Base-by-base conservation (phyloP, 2,797 vertebrate genomes). In the Onychomys arenicola region DNA sequence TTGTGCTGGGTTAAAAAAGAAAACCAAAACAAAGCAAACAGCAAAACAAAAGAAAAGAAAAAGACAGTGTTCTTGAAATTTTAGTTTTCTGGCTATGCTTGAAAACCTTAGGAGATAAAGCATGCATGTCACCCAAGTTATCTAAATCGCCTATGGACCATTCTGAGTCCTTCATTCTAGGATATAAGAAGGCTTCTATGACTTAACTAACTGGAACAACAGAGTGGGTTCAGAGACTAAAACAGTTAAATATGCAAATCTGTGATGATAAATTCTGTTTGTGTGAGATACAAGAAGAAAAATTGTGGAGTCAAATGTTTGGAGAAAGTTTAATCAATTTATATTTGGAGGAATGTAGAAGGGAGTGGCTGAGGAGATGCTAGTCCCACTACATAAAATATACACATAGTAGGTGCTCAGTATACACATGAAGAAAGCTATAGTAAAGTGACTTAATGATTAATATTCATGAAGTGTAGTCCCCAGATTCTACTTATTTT, bases 81-180 rank as follows among this genome's bases (percentile, higher is more conserved):
- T 96, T 91, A 76, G 81, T 93, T 67, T 37, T 27, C 59, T 93
- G 34, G 16, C 52, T 87, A 57, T 83, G 55, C 40, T 78, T 87
- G 37, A 88, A 46, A 43, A 43, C 73, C 63, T 84, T n/a, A 49
- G 69, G 63, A 69, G 17, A 21, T 88, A 34, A 80, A 69, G 61
- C 49, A 63, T 69, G 17, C 76, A 32, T 23, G 13, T 17, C 84
- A 43, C 29, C 46, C 2, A 0, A 69, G 75, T 67, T 9, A 46
- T 88, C 89, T 7, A 57, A 86, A 63, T 2, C 25, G 4, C 2
- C 37, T 27, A 49, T 5, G 12, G 61, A 93, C 4, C 27, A 37
- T 8, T 6, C 21, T 75, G 6, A 23, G 13, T 27, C 6, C 10
- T 80, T 16, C 19, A 3, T 55, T 14, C 32, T 46, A 80, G 23